Evolutionary conservation across 2,113 vertebrate species (phyloP).

Genomic region (Scomber colias): DNA sequence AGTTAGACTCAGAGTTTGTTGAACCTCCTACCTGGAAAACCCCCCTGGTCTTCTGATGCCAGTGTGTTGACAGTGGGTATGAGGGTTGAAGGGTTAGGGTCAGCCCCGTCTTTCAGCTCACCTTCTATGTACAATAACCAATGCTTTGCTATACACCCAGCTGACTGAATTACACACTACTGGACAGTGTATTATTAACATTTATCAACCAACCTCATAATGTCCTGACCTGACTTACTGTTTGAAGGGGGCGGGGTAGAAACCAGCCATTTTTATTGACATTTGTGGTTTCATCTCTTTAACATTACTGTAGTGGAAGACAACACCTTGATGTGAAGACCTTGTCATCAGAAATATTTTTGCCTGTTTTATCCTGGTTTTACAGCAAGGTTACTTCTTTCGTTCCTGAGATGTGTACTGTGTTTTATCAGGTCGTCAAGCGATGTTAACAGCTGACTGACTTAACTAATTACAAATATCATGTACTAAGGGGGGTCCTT

Average conservation of each 20-base stretch:
- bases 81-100: no score
- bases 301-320: slow-evolving; percentile 56
- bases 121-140: neutral
- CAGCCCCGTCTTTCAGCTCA: neutral
- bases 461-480: neutral
- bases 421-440: neutral
- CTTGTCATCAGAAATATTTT: neutral
- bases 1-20: no score
- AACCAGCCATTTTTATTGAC: no score
- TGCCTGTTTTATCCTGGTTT: neutral
- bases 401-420: slow-evolving; percentile 16
- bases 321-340: slow-evolving; percentile 8
- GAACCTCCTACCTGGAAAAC: no score
- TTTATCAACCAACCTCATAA: neutral
- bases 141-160: neutral
- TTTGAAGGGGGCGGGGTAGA: no score
- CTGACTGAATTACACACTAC: neutral
- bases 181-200: neutral
- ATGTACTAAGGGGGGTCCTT: neutral
- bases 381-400: neutral
- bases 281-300: neutral
- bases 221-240: neutral
- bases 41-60: neutral
- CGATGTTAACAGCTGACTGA: neutral
- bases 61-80: neutral